A percentile compares a stretch with the other conserved stretches of the same genome.
These are phyloP conservation scores for Melanotaenia pygmaea DNA, from an alignment of 2,797 vertebrate genomes.

Conservation along the genomic window DNA sequence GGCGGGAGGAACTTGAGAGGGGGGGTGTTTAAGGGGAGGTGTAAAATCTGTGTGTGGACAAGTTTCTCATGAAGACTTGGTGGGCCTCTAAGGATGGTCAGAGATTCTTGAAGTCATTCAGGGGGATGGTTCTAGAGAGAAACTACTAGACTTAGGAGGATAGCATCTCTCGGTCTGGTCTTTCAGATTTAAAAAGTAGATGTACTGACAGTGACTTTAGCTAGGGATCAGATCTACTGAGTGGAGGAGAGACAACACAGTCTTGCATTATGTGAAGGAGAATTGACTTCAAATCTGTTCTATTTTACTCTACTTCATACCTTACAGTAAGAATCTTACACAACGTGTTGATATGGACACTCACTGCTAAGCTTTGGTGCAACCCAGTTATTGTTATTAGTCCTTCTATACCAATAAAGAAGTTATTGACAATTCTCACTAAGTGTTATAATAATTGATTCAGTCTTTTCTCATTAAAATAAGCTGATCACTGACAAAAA, in stretches of 20 bases:
- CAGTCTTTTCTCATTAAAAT: not conserved
- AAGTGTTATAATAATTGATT: not conserved
- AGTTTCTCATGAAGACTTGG: constrained; percentile 58
- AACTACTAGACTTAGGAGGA: not conserved
- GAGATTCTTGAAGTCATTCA: constrained; percentile 33
- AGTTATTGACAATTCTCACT: not conserved
- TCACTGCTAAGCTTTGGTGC: not conserved
- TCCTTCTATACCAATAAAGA: not conserved
- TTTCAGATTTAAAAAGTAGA: not conserved
- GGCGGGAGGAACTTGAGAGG: constrained; percentile 7
- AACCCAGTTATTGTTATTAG: not conserved
- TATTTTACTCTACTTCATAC: not conserved
- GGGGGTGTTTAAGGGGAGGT: constrained; percentile 18
- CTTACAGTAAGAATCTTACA: not conserved
- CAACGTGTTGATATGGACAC: not conserved
- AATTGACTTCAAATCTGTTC: not conserved
- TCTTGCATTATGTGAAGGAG: not conserved
- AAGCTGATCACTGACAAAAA: not conserved
- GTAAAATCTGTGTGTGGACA: constrained; percentile 42
- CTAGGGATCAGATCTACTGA: constrained; percentile 16
- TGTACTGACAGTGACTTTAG: constrained; percentile 2
- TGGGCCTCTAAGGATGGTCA: constrained; percentile 11
- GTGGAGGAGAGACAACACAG: not conserved
- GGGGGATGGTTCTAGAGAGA: constrained; percentile 37
- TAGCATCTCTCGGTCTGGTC: not conserved